A percentile compares a stretch with the other conserved stretches of the same genome.
These are phyloP conservation scores for Carterocephalus palaemon DNA, from an alignment of 2,888 invertebrate genomes.

Conservation along the genomic window DNA sequence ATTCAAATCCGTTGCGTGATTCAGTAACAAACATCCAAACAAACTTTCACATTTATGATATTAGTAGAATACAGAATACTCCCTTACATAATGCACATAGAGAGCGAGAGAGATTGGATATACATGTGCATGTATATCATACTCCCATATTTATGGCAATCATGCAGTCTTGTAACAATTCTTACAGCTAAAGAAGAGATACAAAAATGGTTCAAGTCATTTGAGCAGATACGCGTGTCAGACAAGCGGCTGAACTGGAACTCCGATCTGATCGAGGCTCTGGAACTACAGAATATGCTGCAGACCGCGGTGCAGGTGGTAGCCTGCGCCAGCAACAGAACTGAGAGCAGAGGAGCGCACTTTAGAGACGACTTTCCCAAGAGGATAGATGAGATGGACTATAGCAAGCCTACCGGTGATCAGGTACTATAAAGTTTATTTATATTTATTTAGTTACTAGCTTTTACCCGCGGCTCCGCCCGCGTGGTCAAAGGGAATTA, in stretches of 20 bases:
- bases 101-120: no score
- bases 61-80: no score
- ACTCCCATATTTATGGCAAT: no score
- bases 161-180: background rate
- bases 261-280: constrained; percentile 94
- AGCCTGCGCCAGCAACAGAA: constrained; percentile 91
- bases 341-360: constrained; percentile 99
- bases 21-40: no score
- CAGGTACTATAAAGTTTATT: constrained; percentile 75
- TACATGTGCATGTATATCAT: no score
- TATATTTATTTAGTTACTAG: no score
- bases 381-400: constrained; percentile 96
- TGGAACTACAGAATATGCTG: constrained; percentile 98
- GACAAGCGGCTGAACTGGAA: constrained; percentile 93
- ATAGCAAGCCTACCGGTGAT: constrained; percentile 89
- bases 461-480: no score
- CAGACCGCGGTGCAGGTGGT: constrained; percentile 91
- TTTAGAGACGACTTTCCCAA: constrained; percentile 95
- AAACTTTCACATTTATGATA: no score
- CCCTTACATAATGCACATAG: no score
- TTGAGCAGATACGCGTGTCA: constrained; percentile 86
- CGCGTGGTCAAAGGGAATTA: no score
- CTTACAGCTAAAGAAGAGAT: constrained; percentile 76
- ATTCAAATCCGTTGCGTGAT: no score
- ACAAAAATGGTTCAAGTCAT: constrained; percentile 83